These are phyloP conservation scores for Catharus minimus DNA, from an alignment of 2,113 vertebrate genomes.

Conservation along the genomic window DNA sequence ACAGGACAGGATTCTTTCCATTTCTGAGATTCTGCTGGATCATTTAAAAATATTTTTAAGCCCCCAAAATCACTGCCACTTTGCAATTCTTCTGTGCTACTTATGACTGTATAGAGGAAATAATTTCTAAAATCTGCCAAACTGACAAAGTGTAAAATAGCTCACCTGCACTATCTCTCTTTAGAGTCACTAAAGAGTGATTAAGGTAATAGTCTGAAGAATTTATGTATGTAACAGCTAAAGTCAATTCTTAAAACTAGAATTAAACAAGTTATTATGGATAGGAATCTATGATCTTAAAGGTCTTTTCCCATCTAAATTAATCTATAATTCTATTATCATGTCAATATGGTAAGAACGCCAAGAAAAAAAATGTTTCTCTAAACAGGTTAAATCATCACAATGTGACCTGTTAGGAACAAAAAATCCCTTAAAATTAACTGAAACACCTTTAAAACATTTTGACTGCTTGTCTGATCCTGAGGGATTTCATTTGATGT, in stretches of 20 bases:
- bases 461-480: neutral
- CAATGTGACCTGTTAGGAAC: neutral
- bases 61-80: neutral
- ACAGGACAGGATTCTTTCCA: accelerated
- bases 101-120: neutral
- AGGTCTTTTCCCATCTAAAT: neutral
- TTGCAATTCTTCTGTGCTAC: neutral
- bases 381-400: neutral
- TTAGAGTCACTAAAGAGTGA: neutral
- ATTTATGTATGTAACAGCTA: neutral
- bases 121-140: neutral
- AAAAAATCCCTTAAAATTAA: neutral
- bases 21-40: neutral
- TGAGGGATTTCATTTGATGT: neutral
- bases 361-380: neutral
- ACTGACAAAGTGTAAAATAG: neutral
- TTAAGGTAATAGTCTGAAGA: neutral
- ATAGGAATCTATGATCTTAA: neutral
- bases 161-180: neutral
- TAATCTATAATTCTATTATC: neutral
- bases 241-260: neutral
- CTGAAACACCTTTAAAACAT: neutral
- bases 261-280: neutral
- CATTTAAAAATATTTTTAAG: neutral
- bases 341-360: neutral